phyloP scores from a whole-genome alignment of 2,797 vertebrate genomes.

The Thripadectes ignobilis region DNA sequence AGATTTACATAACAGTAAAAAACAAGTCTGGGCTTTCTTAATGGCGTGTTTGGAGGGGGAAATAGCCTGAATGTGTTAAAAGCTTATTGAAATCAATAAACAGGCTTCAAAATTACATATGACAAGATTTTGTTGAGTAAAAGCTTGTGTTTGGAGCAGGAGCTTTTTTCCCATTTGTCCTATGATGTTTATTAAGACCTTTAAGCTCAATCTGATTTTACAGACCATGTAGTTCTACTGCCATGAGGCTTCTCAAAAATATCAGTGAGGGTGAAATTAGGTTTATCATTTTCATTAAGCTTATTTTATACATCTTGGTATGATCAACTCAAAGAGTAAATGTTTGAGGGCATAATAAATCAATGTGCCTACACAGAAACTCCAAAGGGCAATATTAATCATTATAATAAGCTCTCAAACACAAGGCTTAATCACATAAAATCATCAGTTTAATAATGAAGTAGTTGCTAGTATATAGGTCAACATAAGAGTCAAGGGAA shows the following conservation, averaged over 20 bases:
- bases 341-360: not conserved
- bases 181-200: not conserved
- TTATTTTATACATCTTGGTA: not conserved
- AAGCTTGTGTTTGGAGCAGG: not conserved
- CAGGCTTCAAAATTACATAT: not conserved
- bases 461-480: not conserved
- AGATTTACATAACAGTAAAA: not conserved
- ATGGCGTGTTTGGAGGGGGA: not conserved
- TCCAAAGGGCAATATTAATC: not conserved
- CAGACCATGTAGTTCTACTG: not conserved
- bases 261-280: not conserved
- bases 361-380: not conserved
- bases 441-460: not conserved
- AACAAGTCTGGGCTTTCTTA: not conserved
- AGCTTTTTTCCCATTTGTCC: not conserved
- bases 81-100: not conserved
- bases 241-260: not conserved
- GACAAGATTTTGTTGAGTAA: not conserved
- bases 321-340: not conserved
- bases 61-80: not conserved
- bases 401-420: not conserved
- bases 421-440: not conserved
- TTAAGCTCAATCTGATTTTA: not conserved
- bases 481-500: not conserved
- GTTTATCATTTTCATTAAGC: not conserved